phyloP scores from a whole-genome alignment of 2,888 invertebrate species.

The Cyclophora albipunctata region DNA sequence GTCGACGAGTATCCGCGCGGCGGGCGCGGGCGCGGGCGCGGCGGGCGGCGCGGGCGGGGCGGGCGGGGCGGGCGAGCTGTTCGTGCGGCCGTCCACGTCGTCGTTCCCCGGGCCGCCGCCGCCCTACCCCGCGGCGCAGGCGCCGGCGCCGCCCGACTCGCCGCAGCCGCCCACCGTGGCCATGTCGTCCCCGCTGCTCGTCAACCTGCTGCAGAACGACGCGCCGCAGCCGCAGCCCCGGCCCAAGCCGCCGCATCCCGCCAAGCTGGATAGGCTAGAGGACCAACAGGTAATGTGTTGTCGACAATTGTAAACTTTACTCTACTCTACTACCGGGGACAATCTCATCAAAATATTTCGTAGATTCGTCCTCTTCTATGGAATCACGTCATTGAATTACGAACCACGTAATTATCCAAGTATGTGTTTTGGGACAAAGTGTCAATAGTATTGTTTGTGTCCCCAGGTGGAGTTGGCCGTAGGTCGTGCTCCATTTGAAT shows the following conservation, averaged over 20 bases:
- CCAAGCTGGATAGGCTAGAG: conserved; percentile 55
- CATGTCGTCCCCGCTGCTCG: conserved; percentile 90
- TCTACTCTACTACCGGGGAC: no score
- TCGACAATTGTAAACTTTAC: not conserved
- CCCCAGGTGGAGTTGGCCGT: conserved; percentile 58
- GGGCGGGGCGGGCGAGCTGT: conserved; percentile 33
- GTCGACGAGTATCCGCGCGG: conserved; percentile 12
- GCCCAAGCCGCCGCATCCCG: conserved; percentile 50
- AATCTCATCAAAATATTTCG: no score
- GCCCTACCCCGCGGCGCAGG: conserved; percentile 42
- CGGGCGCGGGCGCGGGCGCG: conserved; percentile 3
- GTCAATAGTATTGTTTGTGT: not conserved
- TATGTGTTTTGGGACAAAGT: no score
- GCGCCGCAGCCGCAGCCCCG: conserved; percentile 63
- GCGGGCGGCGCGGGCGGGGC: conserved; percentile 4
- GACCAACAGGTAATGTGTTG: conserved; percentile 48
- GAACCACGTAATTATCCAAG: no score
- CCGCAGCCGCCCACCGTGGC: conserved; percentile 73
- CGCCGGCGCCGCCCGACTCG: conserved; percentile 22
- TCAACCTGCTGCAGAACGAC: conserved; percentile 93
- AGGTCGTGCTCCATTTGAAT: conserved; percentile 58
- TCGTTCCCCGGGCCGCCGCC: conserved; percentile 57
- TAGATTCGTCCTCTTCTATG: no score
- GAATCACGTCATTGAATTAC: no score
- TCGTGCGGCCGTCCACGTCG: conserved; percentile 46